Evolutionary conservation across 92 coral and sea anemone genomes (phyloP), one percentile per base, ranked within the genome.

Genomic region (Phenganax subtilis): DNA sequence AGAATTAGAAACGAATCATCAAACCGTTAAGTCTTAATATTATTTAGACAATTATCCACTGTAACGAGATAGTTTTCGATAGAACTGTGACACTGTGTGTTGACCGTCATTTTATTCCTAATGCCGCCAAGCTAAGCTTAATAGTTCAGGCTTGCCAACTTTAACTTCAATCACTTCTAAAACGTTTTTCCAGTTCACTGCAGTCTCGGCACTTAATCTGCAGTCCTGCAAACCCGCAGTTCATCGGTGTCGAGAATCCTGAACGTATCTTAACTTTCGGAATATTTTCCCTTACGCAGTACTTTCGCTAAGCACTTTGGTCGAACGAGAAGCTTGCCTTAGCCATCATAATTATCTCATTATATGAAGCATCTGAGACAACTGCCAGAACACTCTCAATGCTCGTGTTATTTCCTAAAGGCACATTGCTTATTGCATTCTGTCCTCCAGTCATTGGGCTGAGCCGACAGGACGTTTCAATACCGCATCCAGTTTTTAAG

Each of bases 341-440:
- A 9, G 87, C 92, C 81, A 84, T 85, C 84, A 84, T 82, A 53
- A 90, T 72, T 75, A 84, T 89, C 29, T 87, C 91, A 69, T 96
- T 97, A 74, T 96, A 97, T 4, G 91, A 87, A 82, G 81, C 86
- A 25, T 91, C 47, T 37, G 92, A 84, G 73, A 93, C 96, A 51
- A 80, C 47, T 5, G 47, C 82, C 27, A 91, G 93, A 77, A 92
- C 87, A 55, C 90, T 91, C 57, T 87, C 67, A 64, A 90, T 68
- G 58, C 86, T 91, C 31, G 86, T 86, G 54, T 87, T 85, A 6
- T 64, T 51, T 30, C 51, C 67, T 61, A 77, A 47, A 85, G 17
- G 63, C 55, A 77, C 64, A 52, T 51, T 55, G 56, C 10, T n/a
- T 30, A 30, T 20, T 20, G 25, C 25, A 20, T 20, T 20, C 25